phyloP scores from a whole-genome alignment of 2,113 vertebrate genomes.

The Bolborhynchus lineola region DNA sequence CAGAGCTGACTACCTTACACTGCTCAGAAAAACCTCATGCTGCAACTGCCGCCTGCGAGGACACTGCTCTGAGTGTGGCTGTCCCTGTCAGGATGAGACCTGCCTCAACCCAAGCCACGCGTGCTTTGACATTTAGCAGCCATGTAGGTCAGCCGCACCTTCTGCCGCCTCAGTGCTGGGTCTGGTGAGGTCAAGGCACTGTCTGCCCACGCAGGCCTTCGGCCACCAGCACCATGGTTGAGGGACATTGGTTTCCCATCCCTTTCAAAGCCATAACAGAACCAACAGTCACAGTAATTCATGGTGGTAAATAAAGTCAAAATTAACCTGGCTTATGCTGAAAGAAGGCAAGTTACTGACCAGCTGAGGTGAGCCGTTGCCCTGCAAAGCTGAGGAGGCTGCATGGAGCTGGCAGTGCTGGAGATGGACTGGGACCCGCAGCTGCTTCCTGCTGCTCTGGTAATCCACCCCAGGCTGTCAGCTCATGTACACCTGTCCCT shows the following conservation, averaged over 20 bases:
- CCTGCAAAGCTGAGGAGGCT: background rate
- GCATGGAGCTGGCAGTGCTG: background rate
- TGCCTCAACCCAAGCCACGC: background rate
- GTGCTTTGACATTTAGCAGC: background rate
- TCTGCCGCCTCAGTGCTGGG: background rate
- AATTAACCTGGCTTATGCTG: background rate
- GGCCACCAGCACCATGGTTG: accelerated
- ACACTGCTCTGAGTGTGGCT: background rate
- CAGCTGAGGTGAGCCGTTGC: background rate
- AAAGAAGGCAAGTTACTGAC: background rate
- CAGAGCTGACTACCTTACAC: background rate
- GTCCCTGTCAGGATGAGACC: background rate
- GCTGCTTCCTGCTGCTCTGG: background rate
- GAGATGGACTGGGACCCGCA: background rate
- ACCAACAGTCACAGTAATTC: background rate
- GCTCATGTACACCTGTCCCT: background rate
- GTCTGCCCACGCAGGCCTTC: background rate
- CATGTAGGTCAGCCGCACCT: background rate
- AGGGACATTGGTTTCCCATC: background rate
- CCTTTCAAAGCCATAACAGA: background rate
- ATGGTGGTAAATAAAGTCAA: background rate
- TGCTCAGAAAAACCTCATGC: background rate
- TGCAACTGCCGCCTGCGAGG: accelerated
- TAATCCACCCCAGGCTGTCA: background rate
- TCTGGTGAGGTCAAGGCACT: background rate